These are phyloP conservation scores for Campoletis sonorensis DNA, from an alignment of 1,140 invertebrate genomes.

Conservation along the genomic window DNA sequence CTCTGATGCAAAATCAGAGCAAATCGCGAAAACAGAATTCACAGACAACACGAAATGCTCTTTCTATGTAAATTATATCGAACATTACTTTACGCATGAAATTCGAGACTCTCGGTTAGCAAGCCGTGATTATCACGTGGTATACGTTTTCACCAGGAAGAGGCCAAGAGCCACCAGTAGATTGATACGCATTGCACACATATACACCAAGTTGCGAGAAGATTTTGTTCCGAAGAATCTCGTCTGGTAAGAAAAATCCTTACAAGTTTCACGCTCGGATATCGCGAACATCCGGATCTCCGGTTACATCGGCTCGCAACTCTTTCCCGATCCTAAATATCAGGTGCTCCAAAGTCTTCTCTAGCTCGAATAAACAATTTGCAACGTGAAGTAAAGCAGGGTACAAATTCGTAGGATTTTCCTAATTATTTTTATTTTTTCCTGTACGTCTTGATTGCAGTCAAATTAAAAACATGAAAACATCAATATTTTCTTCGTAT, in stretches of 20 bases:
- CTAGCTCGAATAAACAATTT: background rate
- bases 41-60: background rate
- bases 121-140: slow-evolving; percentile 26
- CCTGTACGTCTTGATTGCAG: too few relatives aligned
- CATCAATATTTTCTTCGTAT: too few relatives aligned
- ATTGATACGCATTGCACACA: slow-evolving; percentile 6
- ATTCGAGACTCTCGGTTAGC: background rate
- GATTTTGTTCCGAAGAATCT: slow-evolving; percentile 34
- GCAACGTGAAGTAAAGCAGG: background rate
- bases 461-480: too few relatives aligned
- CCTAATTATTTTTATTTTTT: too few relatives aligned
- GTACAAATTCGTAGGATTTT: too few relatives aligned
- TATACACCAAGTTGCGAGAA: background rate
- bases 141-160: slow-evolving; percentile 27
- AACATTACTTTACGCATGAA: background rate
- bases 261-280: slow-evolving; percentile 47
- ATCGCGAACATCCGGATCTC: slow-evolving; percentile 45
- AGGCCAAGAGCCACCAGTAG: slow-evolving; percentile 14
- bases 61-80: background rate
- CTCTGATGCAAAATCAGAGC: too few relatives aligned
- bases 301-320: slow-evolving; percentile 36
- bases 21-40: too few relatives aligned
- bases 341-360: background rate
- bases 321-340: slow-evolving; percentile 22
- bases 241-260: slow-evolving; percentile 40